phyloP scores from a whole-genome alignment of 2,113 vertebrate species.

The Sander lucioperca region DNA sequence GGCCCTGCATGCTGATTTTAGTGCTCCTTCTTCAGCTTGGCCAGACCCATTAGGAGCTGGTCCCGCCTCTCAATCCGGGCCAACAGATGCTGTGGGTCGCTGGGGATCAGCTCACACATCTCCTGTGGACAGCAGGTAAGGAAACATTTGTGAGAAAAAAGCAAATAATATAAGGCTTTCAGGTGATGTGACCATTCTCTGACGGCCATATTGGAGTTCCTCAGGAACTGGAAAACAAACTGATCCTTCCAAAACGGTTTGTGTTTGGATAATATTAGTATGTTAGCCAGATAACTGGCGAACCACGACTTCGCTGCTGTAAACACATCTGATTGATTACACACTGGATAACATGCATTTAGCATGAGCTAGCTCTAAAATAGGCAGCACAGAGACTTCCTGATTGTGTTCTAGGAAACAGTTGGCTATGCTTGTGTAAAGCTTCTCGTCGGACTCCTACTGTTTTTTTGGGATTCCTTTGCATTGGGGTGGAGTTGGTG shows the following conservation, averaged over 20 bases:
- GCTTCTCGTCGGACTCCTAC: too few relatives aligned
- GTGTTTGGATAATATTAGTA: neutral
- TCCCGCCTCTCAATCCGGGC: slow-evolving; percentile 90
- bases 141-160: neutral
- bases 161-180: neutral
- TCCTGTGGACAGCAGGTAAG: slow-evolving; percentile 82
- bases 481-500: too few relatives aligned
- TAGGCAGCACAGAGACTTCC: neutral
- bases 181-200: neutral
- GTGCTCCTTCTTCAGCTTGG: slow-evolving; percentile 87
- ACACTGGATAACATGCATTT: neutral
- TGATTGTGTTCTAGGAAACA: neutral
- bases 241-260: neutral
- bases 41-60: slow-evolving; percentile 87
- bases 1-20: neutral
- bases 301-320: neutral
- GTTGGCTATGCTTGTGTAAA: neutral
- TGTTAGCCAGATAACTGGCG: too few relatives aligned
- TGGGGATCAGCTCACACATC: slow-evolving; percentile 87
- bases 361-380: neutral
- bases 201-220: neutral
- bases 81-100: slow-evolving; percentile 84
- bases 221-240: too few relatives aligned
- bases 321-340: neutral
- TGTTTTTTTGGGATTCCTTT: too few relatives aligned